phyloP scores from a whole-genome alignment of 2,888 invertebrate species.

The Ophioninae sp. region DNA sequence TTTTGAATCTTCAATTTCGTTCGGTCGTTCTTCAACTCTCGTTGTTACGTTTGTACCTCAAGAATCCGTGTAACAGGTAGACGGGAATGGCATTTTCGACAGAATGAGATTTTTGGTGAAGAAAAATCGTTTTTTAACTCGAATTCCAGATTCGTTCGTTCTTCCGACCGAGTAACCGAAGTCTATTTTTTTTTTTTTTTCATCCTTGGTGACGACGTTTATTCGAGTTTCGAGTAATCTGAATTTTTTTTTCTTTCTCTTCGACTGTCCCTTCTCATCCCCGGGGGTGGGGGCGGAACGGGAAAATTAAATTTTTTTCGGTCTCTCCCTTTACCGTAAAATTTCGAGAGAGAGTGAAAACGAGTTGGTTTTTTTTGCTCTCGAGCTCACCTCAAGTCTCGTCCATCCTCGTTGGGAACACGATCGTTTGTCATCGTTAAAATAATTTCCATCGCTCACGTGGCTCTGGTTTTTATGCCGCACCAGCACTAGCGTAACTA shows the following conservation, averaged over 20 bases:
- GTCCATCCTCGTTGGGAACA: slow-evolving; percentile 45
- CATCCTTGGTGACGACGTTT: slow-evolving; percentile 68
- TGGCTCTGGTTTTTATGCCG: slow-evolving; percentile 35
- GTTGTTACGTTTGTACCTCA: slow-evolving; percentile 11
- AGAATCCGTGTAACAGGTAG: slow-evolving; percentile 66
- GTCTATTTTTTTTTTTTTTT: slow-evolving; percentile 34
- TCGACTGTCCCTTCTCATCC: slow-evolving; percentile 63
- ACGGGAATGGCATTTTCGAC: slow-evolving; percentile 48
- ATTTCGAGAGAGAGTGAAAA: slow-evolving; percentile 10
- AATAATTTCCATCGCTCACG: slow-evolving; percentile 72
- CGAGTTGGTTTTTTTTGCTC: slow-evolving; percentile 10
- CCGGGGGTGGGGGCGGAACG: slow-evolving; percentile 72
- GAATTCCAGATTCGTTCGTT: slow-evolving; percentile 51
- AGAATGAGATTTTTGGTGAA: slow-evolving; percentile 63
- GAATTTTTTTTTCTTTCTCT: slow-evolving; percentile 67
- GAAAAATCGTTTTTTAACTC: slow-evolving; percentile 77
- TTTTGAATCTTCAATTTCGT: slow-evolving; percentile 23
- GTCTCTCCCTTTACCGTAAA: slow-evolving; percentile 49
- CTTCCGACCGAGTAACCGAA: slow-evolving; percentile 31
- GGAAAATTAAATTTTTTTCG: slow-evolving; percentile 74
- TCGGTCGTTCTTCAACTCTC: slow-evolving; percentile 2
- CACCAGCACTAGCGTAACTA: slow-evolving; percentile 10
- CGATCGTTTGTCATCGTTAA: slow-evolving; percentile 77
- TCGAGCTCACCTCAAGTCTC: slow-evolving; percentile 2
- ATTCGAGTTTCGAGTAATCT: slow-evolving; percentile 72